Conservation (phyloP, 2,113 vertebrate species). For the Phalacrocorax aristotelis region DNA sequence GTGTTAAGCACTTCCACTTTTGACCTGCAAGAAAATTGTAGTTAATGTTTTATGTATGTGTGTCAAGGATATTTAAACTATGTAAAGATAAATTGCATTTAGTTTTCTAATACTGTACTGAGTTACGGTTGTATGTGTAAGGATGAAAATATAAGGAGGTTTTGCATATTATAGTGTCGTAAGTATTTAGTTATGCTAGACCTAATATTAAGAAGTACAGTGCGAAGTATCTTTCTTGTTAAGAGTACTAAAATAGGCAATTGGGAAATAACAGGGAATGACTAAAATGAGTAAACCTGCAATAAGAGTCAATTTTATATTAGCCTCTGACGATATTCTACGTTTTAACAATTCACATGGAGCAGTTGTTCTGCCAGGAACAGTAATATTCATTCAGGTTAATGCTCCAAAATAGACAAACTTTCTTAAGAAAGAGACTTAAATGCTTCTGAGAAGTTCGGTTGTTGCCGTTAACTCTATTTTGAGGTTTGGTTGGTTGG, state of each 20-base stretch:
- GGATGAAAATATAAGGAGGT: not conserved
- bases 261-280: not conserved
- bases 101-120: not conserved
- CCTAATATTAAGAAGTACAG: not conserved
- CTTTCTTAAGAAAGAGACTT: not conserved
- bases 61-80: not conserved
- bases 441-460: not conserved
- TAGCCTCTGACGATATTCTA: not conserved
- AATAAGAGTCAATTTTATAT: not conserved
- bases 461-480: not conserved
- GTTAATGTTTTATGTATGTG: not conserved
- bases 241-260: not conserved
- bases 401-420: not conserved
- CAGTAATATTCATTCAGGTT: not conserved
- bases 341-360: not conserved
- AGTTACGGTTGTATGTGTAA: not conserved
- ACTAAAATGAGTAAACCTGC: not conserved
- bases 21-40: not conserved
- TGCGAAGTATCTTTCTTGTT: not conserved
- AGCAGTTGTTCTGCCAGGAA: not conserved
- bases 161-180: fast-evolving
- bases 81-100: not conserved
- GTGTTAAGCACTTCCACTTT: not conserved
- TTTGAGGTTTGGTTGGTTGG: not conserved
- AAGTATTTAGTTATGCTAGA: not conserved